Evolutionary conservation across 1,140 invertebrate genomes (phyloP).

Genomic region (Camponotus pennsylvanicus): DNA sequence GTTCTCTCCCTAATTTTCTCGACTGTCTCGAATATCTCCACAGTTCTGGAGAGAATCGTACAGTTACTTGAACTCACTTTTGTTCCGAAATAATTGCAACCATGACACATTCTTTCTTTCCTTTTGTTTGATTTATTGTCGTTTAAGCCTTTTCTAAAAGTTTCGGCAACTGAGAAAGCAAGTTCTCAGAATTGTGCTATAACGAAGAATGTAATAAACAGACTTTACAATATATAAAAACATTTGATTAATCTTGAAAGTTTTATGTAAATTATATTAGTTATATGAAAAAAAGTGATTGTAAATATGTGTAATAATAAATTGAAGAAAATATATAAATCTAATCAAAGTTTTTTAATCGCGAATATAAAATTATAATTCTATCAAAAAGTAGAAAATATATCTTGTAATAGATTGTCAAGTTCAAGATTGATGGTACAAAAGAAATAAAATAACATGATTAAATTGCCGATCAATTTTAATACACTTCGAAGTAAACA

Average conservation of each 20-base stretch:
- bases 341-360: neutral
- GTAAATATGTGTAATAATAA: neutral
- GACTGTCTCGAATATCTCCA: neutral
- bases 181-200: neutral
- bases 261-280: neutral
- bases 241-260: neutral
- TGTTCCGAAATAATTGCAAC: neutral
- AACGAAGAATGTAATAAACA: neutral
- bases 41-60: neutral
- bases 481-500: neutral
- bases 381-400: neutral
- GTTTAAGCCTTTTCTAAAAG: neutral
- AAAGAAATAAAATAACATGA: neutral
- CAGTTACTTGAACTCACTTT: conserved; percentile 34
- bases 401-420: neutral
- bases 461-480: neutral
- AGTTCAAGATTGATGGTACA: neutral
- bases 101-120: conserved; percentile 12
- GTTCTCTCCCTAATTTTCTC: conserved; percentile 42
- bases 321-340: neutral
- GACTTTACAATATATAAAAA: neutral
- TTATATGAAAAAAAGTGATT: neutral
- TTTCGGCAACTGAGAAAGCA: neutral
- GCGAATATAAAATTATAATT: neutral
- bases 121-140: conserved; percentile 19